These are phyloP conservation scores for Trypoxylon attenuatum DNA, from an alignment of 2,888 invertebrate genomes.

Conservation along the genomic window DNA sequence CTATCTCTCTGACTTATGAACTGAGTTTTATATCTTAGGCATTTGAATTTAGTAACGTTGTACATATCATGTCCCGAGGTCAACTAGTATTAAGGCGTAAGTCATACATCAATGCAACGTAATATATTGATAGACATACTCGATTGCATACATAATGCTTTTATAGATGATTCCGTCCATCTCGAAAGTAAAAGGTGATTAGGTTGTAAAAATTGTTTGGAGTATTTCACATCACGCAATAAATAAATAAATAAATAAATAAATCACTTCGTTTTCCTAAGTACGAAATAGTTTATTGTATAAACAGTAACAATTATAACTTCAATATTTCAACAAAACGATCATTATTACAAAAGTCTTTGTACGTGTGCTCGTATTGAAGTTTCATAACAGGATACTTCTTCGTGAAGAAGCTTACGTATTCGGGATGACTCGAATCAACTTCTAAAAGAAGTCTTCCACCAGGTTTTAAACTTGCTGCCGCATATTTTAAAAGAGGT, in stretches of 20 bases:
- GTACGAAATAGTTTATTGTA: slow-evolving; percentile 3
- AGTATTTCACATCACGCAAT: too few species aligned
- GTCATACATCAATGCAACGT: neutral
- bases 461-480: slow-evolving; percentile 72
- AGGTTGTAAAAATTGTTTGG: too few species aligned
- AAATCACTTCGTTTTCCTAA: neutral
- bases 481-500: slow-evolving; percentile 77
- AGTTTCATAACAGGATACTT: slow-evolving; percentile 71
- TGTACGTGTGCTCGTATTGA: slow-evolving; percentile 72
- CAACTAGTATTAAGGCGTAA: neutral
- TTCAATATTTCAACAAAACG: slow-evolving; percentile 78
- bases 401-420: slow-evolving; percentile 74
- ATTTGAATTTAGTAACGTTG: too few species aligned
- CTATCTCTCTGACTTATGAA: too few species aligned
- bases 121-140: neutral
- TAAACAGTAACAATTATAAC: slow-evolving; percentile 8
- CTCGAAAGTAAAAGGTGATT: too few species aligned
- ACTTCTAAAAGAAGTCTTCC: slow-evolving; percentile 79
- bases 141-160: too few species aligned
- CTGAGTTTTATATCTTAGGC: too few species aligned
- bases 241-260: neutral
- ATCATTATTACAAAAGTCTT: slow-evolving; percentile 77
- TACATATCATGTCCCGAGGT: slow-evolving; percentile 23
- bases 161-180: too few species aligned
- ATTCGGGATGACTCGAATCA: slow-evolving; percentile 77